phyloP scores from a whole-genome alignment of 2,113 vertebrate genomes.

The Prunella fulvescens region DNA sequence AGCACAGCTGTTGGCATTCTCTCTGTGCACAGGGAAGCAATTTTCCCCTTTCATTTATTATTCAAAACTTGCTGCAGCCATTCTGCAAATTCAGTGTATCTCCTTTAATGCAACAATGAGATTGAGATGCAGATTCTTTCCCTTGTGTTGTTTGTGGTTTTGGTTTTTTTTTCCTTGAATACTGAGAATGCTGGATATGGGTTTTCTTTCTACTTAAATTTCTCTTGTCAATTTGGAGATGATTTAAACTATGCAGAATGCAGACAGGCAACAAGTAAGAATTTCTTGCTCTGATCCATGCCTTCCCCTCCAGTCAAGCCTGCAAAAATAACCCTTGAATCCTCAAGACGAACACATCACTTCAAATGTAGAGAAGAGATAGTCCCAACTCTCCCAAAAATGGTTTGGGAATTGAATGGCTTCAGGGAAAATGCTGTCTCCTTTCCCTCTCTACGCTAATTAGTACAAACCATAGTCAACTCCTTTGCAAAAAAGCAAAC shows the following conservation, averaged over 20 bases:
- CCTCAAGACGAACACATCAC: neutral
- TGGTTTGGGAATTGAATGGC: neutral
- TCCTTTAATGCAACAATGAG: slow-evolving; percentile 61
- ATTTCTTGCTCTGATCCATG: neutral
- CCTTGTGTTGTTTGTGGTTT: neutral
- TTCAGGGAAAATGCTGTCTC: neutral
- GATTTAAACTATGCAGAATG: neutral
- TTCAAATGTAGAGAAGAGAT: neutral
- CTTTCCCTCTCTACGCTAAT: neutral
- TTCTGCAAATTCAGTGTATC: slow-evolving; percentile 43
- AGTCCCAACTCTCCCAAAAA: neutral
- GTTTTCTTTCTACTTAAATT: slow-evolving; percentile 57
- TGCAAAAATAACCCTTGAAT: neutral
- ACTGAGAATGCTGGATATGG: slow-evolving; percentile 52
- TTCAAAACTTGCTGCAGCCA: slow-evolving; percentile 62
- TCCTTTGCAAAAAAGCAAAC: neutral
- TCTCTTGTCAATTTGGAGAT: neutral
- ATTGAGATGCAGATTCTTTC: slow-evolving; percentile 67
- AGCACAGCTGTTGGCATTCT: slow-evolving; percentile 43
- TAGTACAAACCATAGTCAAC: neutral
- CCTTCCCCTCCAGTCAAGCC: neutral
- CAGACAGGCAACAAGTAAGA: neutral
- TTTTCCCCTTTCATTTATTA: slow-evolving; percentile 61
- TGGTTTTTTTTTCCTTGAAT: neutral
- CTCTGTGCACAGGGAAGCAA: neutral